Evolutionary conservation across 1,140 invertebrate species (phyloP), one percentile per base, ranked within the genome.

Genomic region (Camponotus pennsylvanicus): DNA sequence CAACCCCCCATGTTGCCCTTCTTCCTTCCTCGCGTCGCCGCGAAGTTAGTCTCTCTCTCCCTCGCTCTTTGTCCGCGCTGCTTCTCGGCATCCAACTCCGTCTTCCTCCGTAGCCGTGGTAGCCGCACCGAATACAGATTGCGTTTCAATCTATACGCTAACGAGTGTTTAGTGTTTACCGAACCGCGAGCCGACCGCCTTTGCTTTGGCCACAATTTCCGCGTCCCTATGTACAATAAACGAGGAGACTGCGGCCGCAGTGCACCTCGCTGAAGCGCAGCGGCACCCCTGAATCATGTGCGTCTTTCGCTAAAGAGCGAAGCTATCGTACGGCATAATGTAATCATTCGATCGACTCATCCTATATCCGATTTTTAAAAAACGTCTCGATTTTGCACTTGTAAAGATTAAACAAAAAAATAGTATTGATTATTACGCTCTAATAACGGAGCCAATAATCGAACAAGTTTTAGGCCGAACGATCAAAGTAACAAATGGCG

Each of bases 91-190:
- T 88, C 69, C 32, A 37, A 77, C 67, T 64, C 64, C 76, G 85
- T 85, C 84, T 73, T 27, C 15, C 37, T 64, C 21, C 64, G 57
- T 57, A 57, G 55, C 59, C 78, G 78, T 88, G 92, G 91, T 94
- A 93, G 93, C 93, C 93, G 91, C 92, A 92, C 91, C 93, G 92
- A 94, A 95, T 94, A 94, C 94, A 94, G 93, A 94, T 94, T 94
- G 92, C 92, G 93, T 94, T 94, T 94, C 93, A 94, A 94, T 94
- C 93, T 94, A 94, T 94, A 94, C 92, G 88, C 92, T 94, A 94
- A 94, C 94, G 93, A 94, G 93, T 94, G 93, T 94, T 94, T 94
- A 94, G 93, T 94, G 93, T 94, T 94, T 94, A 94, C 93, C 93
- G 93, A 94, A 94, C 93, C 93, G 93, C 93, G 93, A 93, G 91